phyloP scores from a whole-genome alignment of 2,113 vertebrate species.

The Pseudorasbora parva region DNA sequence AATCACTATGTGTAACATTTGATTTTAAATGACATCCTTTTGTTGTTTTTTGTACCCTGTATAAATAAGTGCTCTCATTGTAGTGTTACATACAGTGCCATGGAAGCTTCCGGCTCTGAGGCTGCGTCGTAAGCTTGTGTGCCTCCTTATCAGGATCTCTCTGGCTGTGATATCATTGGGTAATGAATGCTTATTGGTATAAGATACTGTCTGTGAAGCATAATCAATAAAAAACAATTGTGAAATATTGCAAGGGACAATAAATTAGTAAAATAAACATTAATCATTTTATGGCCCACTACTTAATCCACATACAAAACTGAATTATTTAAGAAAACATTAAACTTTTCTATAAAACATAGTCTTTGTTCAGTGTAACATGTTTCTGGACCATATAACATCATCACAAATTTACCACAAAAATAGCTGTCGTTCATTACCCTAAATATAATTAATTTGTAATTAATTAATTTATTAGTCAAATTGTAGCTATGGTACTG shows the following conservation, averaged over 20 bases:
- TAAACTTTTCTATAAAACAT: background rate
- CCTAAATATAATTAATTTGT: background rate
- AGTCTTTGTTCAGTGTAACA: background rate
- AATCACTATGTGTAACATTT: background rate
- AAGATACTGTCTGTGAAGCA: constrained; percentile 84
- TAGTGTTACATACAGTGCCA: constrained; percentile 70
- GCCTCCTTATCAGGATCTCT: constrained; percentile 92
- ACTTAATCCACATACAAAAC: background rate
- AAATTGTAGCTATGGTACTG: too few species aligned
- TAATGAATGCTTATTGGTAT: constrained; percentile 85
- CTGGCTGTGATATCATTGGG: constrained; percentile 83
- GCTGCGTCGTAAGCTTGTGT: constrained; percentile 87
- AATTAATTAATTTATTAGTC: background rate
- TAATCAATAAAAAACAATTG: constrained; percentile 42
- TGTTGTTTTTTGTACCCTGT: background rate
- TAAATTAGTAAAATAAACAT: background rate
- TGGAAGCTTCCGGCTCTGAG: constrained; percentile 82
- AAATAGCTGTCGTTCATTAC: background rate
- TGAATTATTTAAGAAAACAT: background rate
- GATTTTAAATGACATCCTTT: background rate
- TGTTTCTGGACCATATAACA: background rate
- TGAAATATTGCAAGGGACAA: background rate
- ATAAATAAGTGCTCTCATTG: background rate
- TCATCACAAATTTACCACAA: background rate
- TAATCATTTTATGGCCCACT: background rate